Evolutionary conservation across 2,113 vertebrate species (phyloP), one percentile per base, ranked within the genome.

Genomic region (Cygnus atratus): DNA sequence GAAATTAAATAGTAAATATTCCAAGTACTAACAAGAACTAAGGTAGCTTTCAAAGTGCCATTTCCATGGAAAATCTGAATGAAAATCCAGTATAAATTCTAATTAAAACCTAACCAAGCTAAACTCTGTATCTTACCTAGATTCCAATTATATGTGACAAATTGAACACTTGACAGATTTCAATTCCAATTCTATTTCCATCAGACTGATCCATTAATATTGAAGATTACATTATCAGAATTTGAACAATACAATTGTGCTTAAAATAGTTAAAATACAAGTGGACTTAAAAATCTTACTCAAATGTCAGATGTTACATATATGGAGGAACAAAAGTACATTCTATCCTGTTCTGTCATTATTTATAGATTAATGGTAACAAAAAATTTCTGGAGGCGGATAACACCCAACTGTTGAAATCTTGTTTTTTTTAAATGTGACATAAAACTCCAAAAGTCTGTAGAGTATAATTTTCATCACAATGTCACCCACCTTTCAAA

Each of bases 141-240:
- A 97, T 96, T 98, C 94, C 92, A 98, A 97, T 97, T 97, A 98
- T 96, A 97, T 94, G 77, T 96, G 92, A 97, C 92, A 98, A 96
- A 97, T 93, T 94, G 78, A 97, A 96, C 14, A 41, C 57, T 87
- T 97, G 97, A 96, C 94, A 97, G 93, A 82, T 97, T 98, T 98
- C 96, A 95, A 87, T 97, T 98, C 75, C 80, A 95, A 81, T 97
- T 97, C 93, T 98, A 90, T 97, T 97, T 96, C 94, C 96, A 89
- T 97, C 94, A 97, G 85, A 97, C 97, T 95, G 92, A 96, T 89
- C 93, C 91, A 96, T 97, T 97, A 97, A 97, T 97, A 92, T 37
- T 94, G 86, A 93, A 96, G 88, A 95, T 74, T 73, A 96, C 83
- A 92, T 96, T 92, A 97, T 63, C 71, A 96, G 76, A 96, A 95